Percentiles rank a stretch among this genome's conserved stretches.
Evolutionary conservation across 2,888 invertebrate species (phyloP).

Genomic region (Norana najaformis): DNA sequence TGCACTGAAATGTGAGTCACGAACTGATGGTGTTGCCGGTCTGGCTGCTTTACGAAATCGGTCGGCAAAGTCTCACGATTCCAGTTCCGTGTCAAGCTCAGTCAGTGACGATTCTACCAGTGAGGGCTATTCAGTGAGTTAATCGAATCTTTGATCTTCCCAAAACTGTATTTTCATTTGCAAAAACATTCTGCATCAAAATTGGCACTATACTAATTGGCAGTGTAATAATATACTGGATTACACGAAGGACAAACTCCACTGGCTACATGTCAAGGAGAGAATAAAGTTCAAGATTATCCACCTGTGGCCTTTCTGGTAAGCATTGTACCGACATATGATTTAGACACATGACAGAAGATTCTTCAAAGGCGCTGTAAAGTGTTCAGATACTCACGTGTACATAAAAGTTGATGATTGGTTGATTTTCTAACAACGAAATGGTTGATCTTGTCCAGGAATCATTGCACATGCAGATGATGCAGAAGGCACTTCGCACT

Average conservation of each 20-base stretch:
- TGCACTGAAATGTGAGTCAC: slow-evolving; percentile 8
- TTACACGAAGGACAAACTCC: no score
- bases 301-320: no score
- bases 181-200: neutral
- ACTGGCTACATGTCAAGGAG: no score
- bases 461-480: neutral
- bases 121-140: slow-evolving; percentile 7
- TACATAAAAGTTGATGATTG: neutral
- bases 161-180: neutral
- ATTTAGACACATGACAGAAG: neutral
- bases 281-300: no score
- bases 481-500: slow-evolving; percentile 20
- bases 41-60: neutral
- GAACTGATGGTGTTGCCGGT: neutral
- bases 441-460: neutral
- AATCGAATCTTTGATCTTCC: neutral
- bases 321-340: no score
- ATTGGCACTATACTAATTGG: no score
- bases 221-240: no score
- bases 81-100: slow-evolving; percentile 3
- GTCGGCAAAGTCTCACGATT: neutral
- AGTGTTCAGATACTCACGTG: no score
- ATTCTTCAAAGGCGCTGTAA: no score
- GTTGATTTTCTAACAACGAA: neutral
- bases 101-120: slow-evolving; percentile 1